Base-by-base conservation (phyloP, 92 coral and sea anemone species). In the Siderastrea radians region DNA sequence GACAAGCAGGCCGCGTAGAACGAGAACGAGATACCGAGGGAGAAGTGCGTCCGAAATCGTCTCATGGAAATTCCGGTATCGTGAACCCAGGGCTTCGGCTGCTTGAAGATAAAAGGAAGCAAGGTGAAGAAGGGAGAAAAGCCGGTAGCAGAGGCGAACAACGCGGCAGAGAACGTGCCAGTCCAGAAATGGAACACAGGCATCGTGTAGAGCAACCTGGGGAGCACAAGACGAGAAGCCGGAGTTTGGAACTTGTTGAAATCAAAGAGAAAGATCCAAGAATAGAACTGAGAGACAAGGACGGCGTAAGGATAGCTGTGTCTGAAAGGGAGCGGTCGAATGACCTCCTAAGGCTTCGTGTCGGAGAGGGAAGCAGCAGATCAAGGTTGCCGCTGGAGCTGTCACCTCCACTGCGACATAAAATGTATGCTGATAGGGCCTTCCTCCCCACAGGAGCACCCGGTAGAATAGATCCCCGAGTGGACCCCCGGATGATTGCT, bases 331-430 rank as follows among this genome's bases (percentile, higher is more conserved):
- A 93, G 14, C 91, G 93, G 53, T 55, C 86, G 19, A 83, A 87
- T n/a, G 91, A 93, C 3, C 82, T 77, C 11, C 26, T 86, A 10
- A 62, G 89, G n/a, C 66, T 80, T 48, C 79, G 80, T 73, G 59
- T 61, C n/a, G 89, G 75, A 6, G 89, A 85, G 16, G 69, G 49
- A 26, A 69, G 15, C 76, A 55, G 49, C 14, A 65, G 77, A 48
- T 79, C 84, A 17, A 86, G 91, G 65, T 10, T 85, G 78, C 93
- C 95, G 6, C 86, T 88, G 26, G 90, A 94, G 49, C 73, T 86
- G 51, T 95, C 98, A 3, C 96, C 98, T 3, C 96, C 98, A 9
- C 82, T 88, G 66, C 91, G 98, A 16, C 87, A 94, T 65, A 95
- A 95, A 62, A 3, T 77, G 69, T 93, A 73, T 77, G 75, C 73